Evolutionary conservation across 2,797 vertebrate genomes (phyloP).

Genomic region (Pseudomugil gertrudae): DNA sequence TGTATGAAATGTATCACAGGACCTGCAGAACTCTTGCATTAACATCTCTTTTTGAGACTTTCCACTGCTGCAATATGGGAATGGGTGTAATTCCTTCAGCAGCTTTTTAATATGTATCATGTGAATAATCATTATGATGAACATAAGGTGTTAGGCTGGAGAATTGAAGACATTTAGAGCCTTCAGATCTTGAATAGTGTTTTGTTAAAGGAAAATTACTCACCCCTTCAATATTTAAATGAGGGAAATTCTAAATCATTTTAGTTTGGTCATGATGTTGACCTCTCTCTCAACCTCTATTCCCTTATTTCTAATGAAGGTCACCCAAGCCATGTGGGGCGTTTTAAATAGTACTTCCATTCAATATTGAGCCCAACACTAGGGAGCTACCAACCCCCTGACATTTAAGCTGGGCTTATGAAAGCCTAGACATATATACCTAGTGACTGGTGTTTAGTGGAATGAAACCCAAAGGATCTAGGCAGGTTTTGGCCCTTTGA

Average conservation of each 20-base stretch:
- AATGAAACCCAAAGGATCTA: slow-evolving; percentile 73
- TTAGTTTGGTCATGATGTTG: slow-evolving; percentile 45
- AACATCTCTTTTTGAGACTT: neutral
- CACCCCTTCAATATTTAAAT: slow-evolving; percentile 53
- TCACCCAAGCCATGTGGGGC: slow-evolving; percentile 63
- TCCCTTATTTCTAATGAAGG: slow-evolving; percentile 73
- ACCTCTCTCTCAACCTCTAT: slow-evolving; percentile 63
- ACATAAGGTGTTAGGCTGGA: neutral
- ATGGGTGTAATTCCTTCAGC: neutral
- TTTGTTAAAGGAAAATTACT: slow-evolving; percentile 21
- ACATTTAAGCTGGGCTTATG: slow-evolving; percentile 71
- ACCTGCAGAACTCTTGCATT: neutral
- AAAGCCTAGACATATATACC: slow-evolving; percentile 74
- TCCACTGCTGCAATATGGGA: neutral
- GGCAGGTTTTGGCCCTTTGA: slow-evolving; percentile 77
- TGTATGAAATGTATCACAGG: neutral
- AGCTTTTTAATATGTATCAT: slow-evolving; percentile 3
- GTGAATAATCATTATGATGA: slow-evolving; percentile 3
- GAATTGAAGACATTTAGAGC: neutral
- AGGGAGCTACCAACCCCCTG: slow-evolving; percentile 60
- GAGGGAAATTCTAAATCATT: slow-evolving; percentile 47
- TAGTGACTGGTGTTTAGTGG: slow-evolving; percentile 79
- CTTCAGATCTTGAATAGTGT: slow-evolving; percentile 17
- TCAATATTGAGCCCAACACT: slow-evolving; percentile 59
- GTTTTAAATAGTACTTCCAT: slow-evolving; percentile 70